Conservation (phyloP, 2,888 invertebrate species). For the Callosobruchus maculatus region DNA sequence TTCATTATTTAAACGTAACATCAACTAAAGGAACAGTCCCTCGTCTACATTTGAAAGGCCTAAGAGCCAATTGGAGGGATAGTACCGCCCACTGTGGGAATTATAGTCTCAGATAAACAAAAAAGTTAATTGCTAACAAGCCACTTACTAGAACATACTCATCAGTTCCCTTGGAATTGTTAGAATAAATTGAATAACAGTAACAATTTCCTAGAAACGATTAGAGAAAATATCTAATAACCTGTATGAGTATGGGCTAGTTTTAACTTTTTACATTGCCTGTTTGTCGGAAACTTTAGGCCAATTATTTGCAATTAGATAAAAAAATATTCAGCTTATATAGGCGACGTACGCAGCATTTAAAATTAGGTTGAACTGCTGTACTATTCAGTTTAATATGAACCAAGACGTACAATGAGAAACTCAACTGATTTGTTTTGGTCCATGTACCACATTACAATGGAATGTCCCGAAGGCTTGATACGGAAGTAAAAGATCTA, state of each 20-base stretch:
- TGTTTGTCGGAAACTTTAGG: neutral
- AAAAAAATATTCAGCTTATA: neutral
- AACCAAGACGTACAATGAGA: no score
- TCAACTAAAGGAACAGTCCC: no score
- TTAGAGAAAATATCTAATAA: neutral
- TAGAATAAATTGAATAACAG: neutral
- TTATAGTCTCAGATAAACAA: neutral
- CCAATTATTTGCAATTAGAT: neutral
- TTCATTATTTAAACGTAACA: no score
- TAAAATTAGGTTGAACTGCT: neutral
- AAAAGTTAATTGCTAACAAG: neutral
- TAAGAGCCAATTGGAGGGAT: neutral
- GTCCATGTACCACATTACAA: no score
- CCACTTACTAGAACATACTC: neutral
- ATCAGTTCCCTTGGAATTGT: neutral
- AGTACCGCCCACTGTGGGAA: neutral
- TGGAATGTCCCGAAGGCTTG: no score
- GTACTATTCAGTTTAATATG: neutral
- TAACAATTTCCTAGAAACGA: neutral
- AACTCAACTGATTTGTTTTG: no score
- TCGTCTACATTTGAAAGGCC: neutral
- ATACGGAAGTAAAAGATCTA: no score
- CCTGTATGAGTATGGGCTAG: neutral
- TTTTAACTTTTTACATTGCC: neutral
- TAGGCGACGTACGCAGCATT: neutral